phyloP scores from a whole-genome alignment of 2,797 vertebrate species.

The Pipistrellus nathusii region DNA sequence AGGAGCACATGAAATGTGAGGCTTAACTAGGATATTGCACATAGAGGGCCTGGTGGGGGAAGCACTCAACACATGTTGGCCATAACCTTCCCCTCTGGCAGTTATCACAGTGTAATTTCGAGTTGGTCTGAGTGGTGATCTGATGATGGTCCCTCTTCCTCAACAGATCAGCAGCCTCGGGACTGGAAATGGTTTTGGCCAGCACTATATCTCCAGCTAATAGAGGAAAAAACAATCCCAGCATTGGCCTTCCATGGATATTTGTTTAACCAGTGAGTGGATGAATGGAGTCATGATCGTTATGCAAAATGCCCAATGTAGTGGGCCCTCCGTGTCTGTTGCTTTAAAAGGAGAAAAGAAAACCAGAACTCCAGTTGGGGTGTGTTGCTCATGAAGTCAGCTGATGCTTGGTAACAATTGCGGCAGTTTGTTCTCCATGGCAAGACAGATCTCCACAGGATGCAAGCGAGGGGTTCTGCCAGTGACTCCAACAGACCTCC shows the following conservation, averaged over 20 bases:
- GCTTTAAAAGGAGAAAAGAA: slow-evolving; percentile 41
- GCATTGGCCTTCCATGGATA: neutral
- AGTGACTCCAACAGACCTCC: neutral
- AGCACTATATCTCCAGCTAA: neutral
- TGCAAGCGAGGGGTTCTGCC: neutral
- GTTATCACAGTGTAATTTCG: neutral
- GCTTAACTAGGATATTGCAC: neutral
- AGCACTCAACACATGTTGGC: neutral
- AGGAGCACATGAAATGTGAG: neutral
- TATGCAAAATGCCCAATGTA: neutral
- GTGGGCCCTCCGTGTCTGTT: neutral
- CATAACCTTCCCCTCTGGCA: neutral
- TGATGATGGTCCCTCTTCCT: neutral
- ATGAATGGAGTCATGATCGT: neutral
- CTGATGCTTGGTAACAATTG: neutral
- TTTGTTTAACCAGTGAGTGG: neutral
- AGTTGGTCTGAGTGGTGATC: neutral
- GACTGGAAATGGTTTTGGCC: neutral
- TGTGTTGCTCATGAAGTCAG: neutral
- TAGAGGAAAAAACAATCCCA: neutral
- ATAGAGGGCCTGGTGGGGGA: neutral
- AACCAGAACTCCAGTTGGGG: neutral
- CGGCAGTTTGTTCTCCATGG: neutral
- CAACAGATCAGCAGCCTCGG: neutral
- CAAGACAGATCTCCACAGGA: neutral